Percentiles rank a stretch among this genome's conserved stretches.
These are phyloP conservation scores for Zele albiditarsus DNA, from an alignment of 2,888 invertebrate species.

Conservation along the genomic window DNA sequence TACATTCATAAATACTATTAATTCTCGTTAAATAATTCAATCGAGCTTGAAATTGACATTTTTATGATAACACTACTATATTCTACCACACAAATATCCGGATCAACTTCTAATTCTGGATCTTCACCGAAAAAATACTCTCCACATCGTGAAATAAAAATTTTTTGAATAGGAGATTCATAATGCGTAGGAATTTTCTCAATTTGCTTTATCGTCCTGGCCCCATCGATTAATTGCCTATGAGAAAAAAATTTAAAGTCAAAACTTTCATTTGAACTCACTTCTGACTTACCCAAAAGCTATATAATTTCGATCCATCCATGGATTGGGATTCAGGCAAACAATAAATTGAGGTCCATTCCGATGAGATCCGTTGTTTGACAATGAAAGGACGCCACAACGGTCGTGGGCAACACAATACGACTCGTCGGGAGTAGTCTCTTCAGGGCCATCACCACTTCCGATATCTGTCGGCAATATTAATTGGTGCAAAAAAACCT, in stretches of 20 bases:
- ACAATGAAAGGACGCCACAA: conserved; percentile 83
- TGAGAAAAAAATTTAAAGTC: neutral
- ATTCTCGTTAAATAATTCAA: neutral
- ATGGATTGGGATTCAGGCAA: conserved; percentile 78
- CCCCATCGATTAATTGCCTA: conserved; percentile 81
- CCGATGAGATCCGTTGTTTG: conserved; percentile 80
- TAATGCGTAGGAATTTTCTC: conserved; percentile 78
- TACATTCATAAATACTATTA: neutral
- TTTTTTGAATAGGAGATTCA: conserved; percentile 75
- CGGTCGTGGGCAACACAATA: conserved; percentile 79
- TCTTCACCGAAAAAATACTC: conserved; percentile 50
- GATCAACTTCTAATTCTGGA: neutral
- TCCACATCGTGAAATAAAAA: conserved; percentile 54
- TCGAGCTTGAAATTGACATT: no score
- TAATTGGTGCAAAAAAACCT: neutral
- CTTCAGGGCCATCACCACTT: conserved; percentile 65
- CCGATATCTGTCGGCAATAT: conserved; percentile 10
- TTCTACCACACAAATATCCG: neutral
- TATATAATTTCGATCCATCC: conserved; percentile 84
- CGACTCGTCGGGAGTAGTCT: conserved; percentile 78
- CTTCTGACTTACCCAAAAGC: conserved; percentile 78
- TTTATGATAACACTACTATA: neutral
- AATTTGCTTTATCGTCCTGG: conserved; percentile 76
- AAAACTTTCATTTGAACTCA: neutral
- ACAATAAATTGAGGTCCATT: conserved; percentile 83